Conservation (phyloP, 1,140 invertebrate species). For the Maniola jurtina region DNA sequence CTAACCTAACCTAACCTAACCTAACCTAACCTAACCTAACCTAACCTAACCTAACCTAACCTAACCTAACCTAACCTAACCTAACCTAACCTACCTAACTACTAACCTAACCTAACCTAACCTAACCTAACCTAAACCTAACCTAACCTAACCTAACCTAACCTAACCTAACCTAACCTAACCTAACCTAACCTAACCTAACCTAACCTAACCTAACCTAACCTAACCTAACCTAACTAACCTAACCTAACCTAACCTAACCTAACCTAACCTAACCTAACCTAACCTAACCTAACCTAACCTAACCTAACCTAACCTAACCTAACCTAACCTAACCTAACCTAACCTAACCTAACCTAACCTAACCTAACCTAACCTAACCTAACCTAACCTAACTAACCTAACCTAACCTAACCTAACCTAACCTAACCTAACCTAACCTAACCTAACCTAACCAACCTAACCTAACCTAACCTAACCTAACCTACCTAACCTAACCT, state of each 20-base stretch:
- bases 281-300: constrained; percentile 19
- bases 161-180: constrained; percentile 20
- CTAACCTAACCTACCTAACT: constrained; percentile 20
- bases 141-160: constrained; percentile 18
- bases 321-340: constrained; percentile 19
- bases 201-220: constrained; percentile 19
- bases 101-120: constrained; percentile 19
- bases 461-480: constrained; percentile 16
- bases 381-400: constrained; percentile 14
- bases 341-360: constrained; percentile 3
- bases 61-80: constrained; percentile 4
- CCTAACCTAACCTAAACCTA: constrained; percentile 17
- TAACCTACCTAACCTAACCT: constrained; percentile 19
- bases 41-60: neutral
- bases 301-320: constrained; percentile 18
- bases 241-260: constrained; percentile 20
- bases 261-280: constrained; percentile 19
- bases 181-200: constrained; percentile 21
- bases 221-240: constrained; percentile 13
- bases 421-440: constrained; percentile 13
- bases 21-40: no score
- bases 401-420: constrained; percentile 18
- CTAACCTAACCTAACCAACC: constrained; percentile 16
- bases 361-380: constrained; percentile 13
- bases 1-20: no score